These are phyloP conservation scores for Corythoichthys intestinalis DNA, from an alignment of 2,113 vertebrate genomes.

Conservation along the genomic window DNA sequence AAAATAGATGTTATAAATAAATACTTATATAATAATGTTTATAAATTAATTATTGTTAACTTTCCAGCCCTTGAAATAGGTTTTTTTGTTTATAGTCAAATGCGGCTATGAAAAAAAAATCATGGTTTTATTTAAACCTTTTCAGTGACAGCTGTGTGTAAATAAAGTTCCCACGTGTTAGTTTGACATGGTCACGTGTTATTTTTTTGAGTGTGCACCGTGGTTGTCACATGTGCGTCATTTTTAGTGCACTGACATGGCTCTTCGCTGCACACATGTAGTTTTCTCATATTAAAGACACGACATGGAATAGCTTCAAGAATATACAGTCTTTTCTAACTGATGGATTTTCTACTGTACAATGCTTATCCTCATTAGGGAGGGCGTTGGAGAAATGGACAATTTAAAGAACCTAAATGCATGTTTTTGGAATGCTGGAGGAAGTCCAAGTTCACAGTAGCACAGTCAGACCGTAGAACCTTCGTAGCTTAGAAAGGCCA, in stretches of 20 bases:
- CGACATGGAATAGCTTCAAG: neutral
- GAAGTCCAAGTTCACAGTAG: no score
- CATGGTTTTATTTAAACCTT: neutral
- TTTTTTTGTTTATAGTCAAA: neutral
- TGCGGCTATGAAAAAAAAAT: neutral
- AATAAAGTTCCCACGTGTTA: neutral
- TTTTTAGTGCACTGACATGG: slow-evolving; percentile 15
- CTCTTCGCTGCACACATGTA: neutral
- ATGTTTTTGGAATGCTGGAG: neutral
- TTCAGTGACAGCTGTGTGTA: neutral
- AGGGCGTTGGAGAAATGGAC: neutral
- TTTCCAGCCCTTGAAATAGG: neutral
- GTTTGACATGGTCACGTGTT: neutral
- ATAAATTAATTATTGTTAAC: neutral
- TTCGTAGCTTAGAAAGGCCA: no score
- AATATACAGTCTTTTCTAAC: neutral
- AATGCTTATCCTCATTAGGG: neutral
- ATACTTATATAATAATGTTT: neutral
- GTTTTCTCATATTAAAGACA: neutral
- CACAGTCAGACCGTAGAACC: no score
- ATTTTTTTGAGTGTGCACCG: neutral
- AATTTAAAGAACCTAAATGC: neutral
- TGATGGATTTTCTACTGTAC: neutral
- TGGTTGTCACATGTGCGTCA: slow-evolving; percentile 8
- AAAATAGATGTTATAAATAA: no score